Evolutionary conservation across 1,140 invertebrate genomes (phyloP).

Genomic region (Protaetia brevitarsis): DNA sequence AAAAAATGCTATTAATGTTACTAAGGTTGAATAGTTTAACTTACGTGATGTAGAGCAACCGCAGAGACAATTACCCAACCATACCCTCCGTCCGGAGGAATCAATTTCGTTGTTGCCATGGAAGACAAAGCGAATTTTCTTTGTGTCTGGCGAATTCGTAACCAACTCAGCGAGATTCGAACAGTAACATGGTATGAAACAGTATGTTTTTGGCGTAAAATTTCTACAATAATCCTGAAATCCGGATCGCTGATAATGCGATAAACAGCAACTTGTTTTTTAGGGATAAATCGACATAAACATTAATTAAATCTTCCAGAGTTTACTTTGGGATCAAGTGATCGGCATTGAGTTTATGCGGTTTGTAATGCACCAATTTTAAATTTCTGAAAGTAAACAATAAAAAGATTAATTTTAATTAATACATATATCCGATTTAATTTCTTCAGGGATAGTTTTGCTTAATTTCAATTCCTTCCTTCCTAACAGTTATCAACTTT

Average conservation of each 20-base stretch:
- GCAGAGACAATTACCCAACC: constrained; percentile 1
- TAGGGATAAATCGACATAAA: background rate
- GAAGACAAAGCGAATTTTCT: background rate
- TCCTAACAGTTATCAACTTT: too few relatives aligned
- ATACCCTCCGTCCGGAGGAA: constrained; percentile 9
- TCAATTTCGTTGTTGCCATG: background rate
- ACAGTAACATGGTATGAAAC: background rate
- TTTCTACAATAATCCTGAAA: background rate
- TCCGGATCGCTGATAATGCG: background rate
- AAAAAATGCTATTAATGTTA: background rate
- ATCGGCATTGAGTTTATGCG: background rate
- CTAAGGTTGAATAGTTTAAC: background rate
- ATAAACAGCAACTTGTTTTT: background rate
- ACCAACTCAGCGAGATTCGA: background rate
- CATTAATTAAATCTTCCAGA: background rate
- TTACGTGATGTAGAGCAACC: constrained; percentile 2
- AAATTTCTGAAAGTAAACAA: background rate
- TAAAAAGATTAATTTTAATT: too few relatives aligned
- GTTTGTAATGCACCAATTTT: background rate
- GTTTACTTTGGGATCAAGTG: background rate
- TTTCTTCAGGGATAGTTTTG: too few relatives aligned
- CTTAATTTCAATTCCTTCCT: too few relatives aligned
- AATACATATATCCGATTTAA: too few relatives aligned
- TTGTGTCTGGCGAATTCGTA: background rate
- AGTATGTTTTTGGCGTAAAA: too few relatives aligned